Base-by-base conservation (phyloP, 2,113 vertebrate species). In the Gobio gobio region DNA sequence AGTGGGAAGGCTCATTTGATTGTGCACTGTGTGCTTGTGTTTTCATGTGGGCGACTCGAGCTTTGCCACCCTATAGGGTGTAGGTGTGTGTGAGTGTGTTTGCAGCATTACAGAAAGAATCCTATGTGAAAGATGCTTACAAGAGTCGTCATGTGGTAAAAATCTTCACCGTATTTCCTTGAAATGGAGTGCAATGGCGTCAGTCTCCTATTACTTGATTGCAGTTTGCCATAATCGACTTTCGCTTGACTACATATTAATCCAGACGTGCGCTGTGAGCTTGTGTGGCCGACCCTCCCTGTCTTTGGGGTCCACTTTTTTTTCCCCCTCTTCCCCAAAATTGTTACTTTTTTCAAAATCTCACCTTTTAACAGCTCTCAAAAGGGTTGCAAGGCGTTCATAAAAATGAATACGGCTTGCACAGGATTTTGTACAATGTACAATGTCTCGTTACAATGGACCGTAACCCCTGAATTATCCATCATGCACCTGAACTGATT, bases 401-500 rank as follows among this genome's bases (percentile, higher is more conserved):
- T 51, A 51, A 26, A 76, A 63, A 51, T 33, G 10, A 33, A 49
- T 26, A 80, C 6, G 40, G 13, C 78, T 63, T 63, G 47, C 45
- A 47, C 79, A 68, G 79, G 45, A 56, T 47, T 81, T 79, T 36
- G 63, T 51, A 81, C 61, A 49, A 76, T 76, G 26, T 68, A 18
- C 64, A 33, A 56, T 43, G 61, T 80, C 36, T 45, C 14, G 22
- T 74, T 40, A 72, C 18, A 43, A 22, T 12, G 18, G 66, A 40
- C 36, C 7, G 18, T 59, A n/a, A 59, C 54, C 54, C 76, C 6
- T 59, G 33, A 59, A 43, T 76, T 63, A 63, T 43, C 58, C n/a
- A 14, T 80, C 13, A 80, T 63, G 78, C 78, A 81, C 79, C 79
- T 81, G 61, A 81, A 68, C 63, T 33, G 26, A 68, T 81, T 51